These are phyloP conservation scores for Branchinecta lindahli DNA, from an alignment of 1,140 invertebrate genomes.

Conservation along the genomic window DNA sequence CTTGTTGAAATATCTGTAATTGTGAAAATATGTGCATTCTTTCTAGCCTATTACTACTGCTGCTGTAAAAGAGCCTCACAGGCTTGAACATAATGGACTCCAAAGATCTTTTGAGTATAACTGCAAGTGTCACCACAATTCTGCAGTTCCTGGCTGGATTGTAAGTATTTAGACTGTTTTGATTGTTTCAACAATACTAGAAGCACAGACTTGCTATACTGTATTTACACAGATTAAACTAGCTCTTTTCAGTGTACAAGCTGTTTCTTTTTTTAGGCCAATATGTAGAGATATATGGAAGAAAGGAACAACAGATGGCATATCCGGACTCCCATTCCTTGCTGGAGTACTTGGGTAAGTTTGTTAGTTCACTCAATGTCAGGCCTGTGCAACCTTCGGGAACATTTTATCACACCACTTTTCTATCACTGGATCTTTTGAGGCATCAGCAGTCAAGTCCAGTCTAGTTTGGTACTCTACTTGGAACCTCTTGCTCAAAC, in stretches of 20 bases:
- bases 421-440: too few species aligned
- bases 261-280: conserved; percentile 38
- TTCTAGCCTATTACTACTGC: too few species aligned
- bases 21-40: too few species aligned
- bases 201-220: not conserved
- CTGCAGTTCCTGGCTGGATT: conserved; percentile 49
- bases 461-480: too few species aligned
- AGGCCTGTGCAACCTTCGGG: too few species aligned
- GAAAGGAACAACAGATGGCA: conserved; percentile 47
- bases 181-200: conserved; percentile 17
- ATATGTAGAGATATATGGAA: conserved; percentile 47
- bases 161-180: conserved; percentile 34
- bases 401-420: too few species aligned
- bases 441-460: too few species aligned
- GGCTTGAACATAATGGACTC: too few species aligned
- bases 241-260: conserved; percentile 15
- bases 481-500: too few species aligned
- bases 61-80: too few species aligned
- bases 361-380: conserved; percentile 16
- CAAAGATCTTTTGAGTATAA: conserved; percentile 37
- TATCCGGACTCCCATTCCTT: conserved; percentile 53
- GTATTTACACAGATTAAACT: not conserved
- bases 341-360: conserved; percentile 58
- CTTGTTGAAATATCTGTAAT: too few species aligned
- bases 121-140: conserved; percentile 48